A percentile compares a stretch with the other conserved stretches of the same genome.
Conservation (phyloP, 2,797 vertebrate genomes). For the Platyrinchus mystaceus region DNA sequence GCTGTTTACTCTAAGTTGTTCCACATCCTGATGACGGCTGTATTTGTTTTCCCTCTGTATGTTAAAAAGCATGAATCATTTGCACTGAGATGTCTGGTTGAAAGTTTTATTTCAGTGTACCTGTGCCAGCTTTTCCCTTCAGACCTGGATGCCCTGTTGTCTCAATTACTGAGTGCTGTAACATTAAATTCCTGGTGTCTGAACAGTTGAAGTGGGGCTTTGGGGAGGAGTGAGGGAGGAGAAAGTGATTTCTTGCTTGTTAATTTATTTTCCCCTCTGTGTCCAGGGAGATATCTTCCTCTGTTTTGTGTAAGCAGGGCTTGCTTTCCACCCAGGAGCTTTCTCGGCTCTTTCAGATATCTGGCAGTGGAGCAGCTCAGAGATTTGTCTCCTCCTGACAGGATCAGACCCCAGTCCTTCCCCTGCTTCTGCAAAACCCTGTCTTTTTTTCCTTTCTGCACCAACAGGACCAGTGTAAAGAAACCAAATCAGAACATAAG, state of each 20-base stretch:
- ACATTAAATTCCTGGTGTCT: slow-evolving; percentile 11
- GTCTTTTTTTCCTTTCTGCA: not conserved
- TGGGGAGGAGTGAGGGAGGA: not conserved
- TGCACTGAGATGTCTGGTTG: not conserved
- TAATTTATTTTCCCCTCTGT: slow-evolving; percentile 54
- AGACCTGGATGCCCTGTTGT: not conserved
- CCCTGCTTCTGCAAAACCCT: not conserved
- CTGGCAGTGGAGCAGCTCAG: not conserved
- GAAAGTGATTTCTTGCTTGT: slow-evolving; percentile 41
- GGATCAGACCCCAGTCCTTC: not conserved
- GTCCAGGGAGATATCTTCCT: slow-evolving; percentile 13
- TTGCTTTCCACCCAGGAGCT: not conserved
- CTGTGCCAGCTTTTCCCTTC: not conserved
- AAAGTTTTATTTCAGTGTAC: not conserved
- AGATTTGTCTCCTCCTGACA: not conserved
- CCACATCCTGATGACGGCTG: not conserved
- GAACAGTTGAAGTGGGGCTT: not conserved
- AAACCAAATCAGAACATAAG: not conserved
- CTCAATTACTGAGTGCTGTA: not conserved
- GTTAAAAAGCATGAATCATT: slow-evolving; percentile 5
- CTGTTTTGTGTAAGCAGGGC: not conserved
- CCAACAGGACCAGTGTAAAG: not conserved
- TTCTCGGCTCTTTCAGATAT: not conserved
- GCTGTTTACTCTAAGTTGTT: not conserved
- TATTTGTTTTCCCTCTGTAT: not conserved